These are phyloP conservation scores for Sphenopsis melanotis DNA, from an alignment of 2,797 vertebrate species.

Conservation along the genomic window DNA sequence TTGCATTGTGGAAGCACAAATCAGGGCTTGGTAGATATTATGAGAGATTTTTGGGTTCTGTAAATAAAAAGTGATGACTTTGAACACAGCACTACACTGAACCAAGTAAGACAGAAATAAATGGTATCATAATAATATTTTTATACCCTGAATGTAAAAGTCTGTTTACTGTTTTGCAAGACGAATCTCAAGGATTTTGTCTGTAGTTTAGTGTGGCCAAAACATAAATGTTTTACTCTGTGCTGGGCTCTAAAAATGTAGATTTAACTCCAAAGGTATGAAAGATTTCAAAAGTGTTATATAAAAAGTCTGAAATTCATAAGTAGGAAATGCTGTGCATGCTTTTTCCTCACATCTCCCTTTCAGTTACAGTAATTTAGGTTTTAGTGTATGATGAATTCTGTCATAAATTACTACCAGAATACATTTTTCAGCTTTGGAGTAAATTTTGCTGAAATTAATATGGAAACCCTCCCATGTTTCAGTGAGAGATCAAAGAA, in stretches of 20 bases:
- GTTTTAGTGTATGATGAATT: slow-evolving; percentile 2
- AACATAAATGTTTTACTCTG: background rate
- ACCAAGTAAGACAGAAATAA: background rate
- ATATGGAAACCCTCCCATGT: slow-evolving; percentile 3
- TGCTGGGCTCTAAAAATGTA: background rate
- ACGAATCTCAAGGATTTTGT: background rate
- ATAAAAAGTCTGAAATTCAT: background rate
- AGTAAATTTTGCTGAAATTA: slow-evolving; percentile 40
- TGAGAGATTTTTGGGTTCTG: background rate
- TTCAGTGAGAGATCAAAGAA: slow-evolving; percentile 53
- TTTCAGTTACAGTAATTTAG: slow-evolving; percentile 34
- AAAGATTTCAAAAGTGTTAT: background rate
- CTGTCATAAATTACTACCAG: background rate
- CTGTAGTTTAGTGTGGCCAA: background rate
- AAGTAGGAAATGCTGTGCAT: background rate
- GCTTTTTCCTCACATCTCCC: background rate
- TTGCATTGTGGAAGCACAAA: background rate
- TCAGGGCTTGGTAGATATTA: background rate
- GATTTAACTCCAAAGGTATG: background rate
- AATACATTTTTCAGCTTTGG: background rate
- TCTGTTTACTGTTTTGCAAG: background rate
- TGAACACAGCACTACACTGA: background rate
- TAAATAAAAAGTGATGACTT: background rate
- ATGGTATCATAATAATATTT: background rate
- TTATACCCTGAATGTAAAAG: background rate